Base-by-base conservation (phyloP, 2,797 vertebrate species). In the Antennarius maculatus region DNA sequence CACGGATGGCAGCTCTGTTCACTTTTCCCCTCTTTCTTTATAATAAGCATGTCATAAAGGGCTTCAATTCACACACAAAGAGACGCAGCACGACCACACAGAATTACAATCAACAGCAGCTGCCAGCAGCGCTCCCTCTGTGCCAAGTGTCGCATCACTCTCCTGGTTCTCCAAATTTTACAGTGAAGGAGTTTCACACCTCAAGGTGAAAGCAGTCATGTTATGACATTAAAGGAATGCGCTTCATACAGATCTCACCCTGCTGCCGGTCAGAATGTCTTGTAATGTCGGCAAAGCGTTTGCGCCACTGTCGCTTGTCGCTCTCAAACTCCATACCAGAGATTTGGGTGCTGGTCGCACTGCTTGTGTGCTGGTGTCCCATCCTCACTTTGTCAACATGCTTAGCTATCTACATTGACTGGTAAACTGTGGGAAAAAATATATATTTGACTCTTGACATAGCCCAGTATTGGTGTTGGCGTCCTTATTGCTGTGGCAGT, bases 401-500 rank as follows among this genome's bases (percentile, higher is more conserved):
- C 89, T 87, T 88, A 56, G 80, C 83, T 82, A 66, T 89, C 74
- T 82, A 72, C 82, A 84, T 83, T 81, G 88, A 91, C 89, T 86
- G 90, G 86, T 88, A 86, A 89, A 91, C 88, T 88, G 88, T 92
- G 89, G 89, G 86, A 88, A 89, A 82, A 48, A 9, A 48, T 84
- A 74, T 88, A 75, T 88, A 81, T 79, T 64, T 67, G 78, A 87
- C 80, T 90, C 86, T 92, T 79, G 85, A 85, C 90, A 84, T 92
- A 89, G 88, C 87, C 88, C 88, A 84, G 88, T 92, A 76, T 91
- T 76, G 81, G 84, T 92, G 91, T 92, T 91, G 86, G 75, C 82
- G 86, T 92, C 84, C 80, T 80, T 92, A 82, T 89, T 91, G 88
- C 89, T 82, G 92, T 93, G 89, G 89, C 87, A 74, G 90, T 93